These are phyloP conservation scores for Poliocrania exsul DNA, from an alignment of 2,797 vertebrate species.

Conservation along the genomic window DNA sequence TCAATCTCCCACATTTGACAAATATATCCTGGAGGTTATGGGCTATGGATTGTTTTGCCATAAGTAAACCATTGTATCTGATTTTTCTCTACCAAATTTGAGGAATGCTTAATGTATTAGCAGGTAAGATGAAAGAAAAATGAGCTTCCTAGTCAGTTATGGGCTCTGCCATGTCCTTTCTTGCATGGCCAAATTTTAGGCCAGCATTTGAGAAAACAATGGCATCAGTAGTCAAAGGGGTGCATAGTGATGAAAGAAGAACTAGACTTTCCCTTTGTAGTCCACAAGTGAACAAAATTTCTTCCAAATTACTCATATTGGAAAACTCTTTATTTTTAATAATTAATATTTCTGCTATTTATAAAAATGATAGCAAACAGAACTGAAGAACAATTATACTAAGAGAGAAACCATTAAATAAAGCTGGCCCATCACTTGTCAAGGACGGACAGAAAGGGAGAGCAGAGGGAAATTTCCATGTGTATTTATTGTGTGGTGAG, in stretches of 20 bases:
- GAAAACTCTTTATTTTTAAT: not conserved
- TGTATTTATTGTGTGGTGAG: not conserved
- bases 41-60: not conserved
- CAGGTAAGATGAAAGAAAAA: not conserved
- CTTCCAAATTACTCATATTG: not conserved
- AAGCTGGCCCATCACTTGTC: not conserved
- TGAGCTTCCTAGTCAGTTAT: not conserved
- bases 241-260: not conserved
- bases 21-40: not conserved
- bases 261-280: not conserved
- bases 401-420: not conserved
- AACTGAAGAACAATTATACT: not conserved
- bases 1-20: not conserved
- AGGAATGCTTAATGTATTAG: not conserved
- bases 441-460: not conserved
- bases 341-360: not conserved
- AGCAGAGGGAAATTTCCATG: not conserved
- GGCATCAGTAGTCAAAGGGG: not conserved
- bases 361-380: not conserved
- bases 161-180: not conserved
- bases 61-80: not conserved
- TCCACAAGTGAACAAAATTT: not conserved
- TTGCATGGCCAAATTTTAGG: not conserved
- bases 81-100: not conserved
- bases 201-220: not conserved